Evolutionary conservation across 2,113 vertebrate genomes (phyloP), one percentile per base, ranked within the genome.

Genomic region (Cephalopterus ornatus): DNA sequence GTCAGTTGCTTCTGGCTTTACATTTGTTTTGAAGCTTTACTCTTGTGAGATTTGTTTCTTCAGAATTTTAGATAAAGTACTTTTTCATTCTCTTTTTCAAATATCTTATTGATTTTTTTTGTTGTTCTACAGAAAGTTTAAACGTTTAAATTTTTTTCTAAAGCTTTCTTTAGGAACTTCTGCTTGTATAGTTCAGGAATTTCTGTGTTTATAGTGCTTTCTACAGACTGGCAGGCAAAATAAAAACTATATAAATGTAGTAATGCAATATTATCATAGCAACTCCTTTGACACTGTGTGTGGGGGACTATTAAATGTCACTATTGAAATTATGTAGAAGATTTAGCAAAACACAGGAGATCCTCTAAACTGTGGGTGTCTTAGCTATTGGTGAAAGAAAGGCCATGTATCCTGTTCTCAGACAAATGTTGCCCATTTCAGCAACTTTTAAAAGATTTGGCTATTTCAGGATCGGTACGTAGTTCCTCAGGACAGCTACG

Each of bases 11-110:
- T 73, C 22, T 65, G 41, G 39, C 23, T 21, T 85, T 85, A 32
- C 6, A 13, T 82, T 82, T 85, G 50, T 68, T 88, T 78, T 78
- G 42, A 76, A 88, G 47, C 20, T 82, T 90, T 62, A 46, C 35
- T 63, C 11, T 3, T 37, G 30, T 61, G 32, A 81, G 4, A 28
- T 58, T 44, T 37, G 3, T 65, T 85, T 79, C 32, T 76, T 85
- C 33, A 63, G 20, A 93, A 72, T 91, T 82, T 5, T 59, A 53
- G 16, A 22, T 68, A 17, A 82, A 75, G 9, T 65, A 65, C 20
- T 71, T 79, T 76, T 61, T 14, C 33, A 62, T 81, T 30, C 14
- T 52, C 26, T 49, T 86, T 75, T 92, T 71, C 39, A 82, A 44
- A 71, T 32, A 53, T 79, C 5, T 49, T 50, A 15, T 9, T 30